Base-by-base conservation (phyloP, 2,888 invertebrate genomes). In the Drosophila affinis region DNA sequence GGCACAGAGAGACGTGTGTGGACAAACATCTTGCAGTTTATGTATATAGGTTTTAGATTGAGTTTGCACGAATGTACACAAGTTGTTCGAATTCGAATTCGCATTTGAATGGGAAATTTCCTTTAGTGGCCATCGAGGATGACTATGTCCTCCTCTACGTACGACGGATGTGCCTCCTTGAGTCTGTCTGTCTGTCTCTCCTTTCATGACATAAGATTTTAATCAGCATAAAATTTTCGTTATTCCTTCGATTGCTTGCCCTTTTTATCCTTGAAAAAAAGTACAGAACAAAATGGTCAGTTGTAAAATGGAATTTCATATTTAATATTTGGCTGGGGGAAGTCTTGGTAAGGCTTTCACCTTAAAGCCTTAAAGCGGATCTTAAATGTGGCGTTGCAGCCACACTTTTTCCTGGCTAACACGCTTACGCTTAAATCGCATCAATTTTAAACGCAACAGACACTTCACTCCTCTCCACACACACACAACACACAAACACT, bases 21-120 rank as follows among this genome's bases (percentile, higher is more conserved):
- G 65, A 67, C 2, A 77, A 62, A 78, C 81, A 79, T 81, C 75
- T 81, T 87, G 79, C 86, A 79, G 88, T 80, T 80, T 85, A 80
- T 87, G 85, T 83, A 76, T 87, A 83, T 83, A 74, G 87, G 76
- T 74, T 84, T 87, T 88, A 81, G 79, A 85, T 88, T 85, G 79
- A 81, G 88, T 83, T 87, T 85, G 72, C 82, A 77, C 71, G 76
- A 69, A 87, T 69, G 59, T 70, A 72, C 76, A 76, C 53, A 79
- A 77, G 72, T 64, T 75, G 69, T 76, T 76, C 65, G 73, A 76
- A 64, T 76, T 76, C 65, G 73, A 76, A 64, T 69, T 79, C 76
- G 72, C 69, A 84, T 82, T 82, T 73, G 75, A 85, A 79, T 87
- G 78, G 76, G 48, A 57, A 80, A 57, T 78, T 85, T 87, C 78